Conservation (phyloP, 2,888 invertebrate species). For the Philonicus albiceps region DNA sequence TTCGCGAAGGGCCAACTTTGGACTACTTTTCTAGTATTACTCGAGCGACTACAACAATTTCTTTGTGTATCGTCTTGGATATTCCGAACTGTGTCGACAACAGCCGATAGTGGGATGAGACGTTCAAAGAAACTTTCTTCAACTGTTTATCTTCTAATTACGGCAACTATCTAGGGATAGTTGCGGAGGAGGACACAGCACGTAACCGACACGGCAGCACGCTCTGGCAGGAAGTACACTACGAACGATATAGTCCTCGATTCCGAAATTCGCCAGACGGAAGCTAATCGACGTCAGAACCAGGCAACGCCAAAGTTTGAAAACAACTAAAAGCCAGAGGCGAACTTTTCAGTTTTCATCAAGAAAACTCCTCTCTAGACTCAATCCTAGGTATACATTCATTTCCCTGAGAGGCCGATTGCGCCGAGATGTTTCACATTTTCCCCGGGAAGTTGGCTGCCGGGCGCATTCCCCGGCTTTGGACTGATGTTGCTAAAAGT, state of each 20-base stretch:
- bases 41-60: not conserved
- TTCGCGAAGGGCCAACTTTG: not conserved
- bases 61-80: not conserved
- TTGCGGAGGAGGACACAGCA: not conserved
- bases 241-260: not conserved
- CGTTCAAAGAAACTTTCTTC: conserved; percentile 5
- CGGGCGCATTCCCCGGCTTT: not conserved
- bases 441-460: not conserved
- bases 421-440: not conserved
- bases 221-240: not conserved
- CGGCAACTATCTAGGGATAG: not conserved
- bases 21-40: not conserved
- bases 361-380: conserved; percentile 23
- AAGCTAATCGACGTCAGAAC: conserved; percentile 17
- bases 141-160: conserved; percentile 30
- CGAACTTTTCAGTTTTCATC: conserved; percentile 28
- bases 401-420: not conserved
- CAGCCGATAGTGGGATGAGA: not conserved
- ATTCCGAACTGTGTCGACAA: not conserved
- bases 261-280: not conserved
- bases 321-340: conserved; percentile 37
- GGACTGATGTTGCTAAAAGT: conserved; percentile 17
- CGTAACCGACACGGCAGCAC: conserved; percentile 1
- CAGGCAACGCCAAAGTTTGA: conserved; percentile 22
- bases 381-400: not conserved